Evolutionary conservation across 1,140 invertebrate species (phyloP).

Genomic region (Hirudo medicinalis): DNA sequence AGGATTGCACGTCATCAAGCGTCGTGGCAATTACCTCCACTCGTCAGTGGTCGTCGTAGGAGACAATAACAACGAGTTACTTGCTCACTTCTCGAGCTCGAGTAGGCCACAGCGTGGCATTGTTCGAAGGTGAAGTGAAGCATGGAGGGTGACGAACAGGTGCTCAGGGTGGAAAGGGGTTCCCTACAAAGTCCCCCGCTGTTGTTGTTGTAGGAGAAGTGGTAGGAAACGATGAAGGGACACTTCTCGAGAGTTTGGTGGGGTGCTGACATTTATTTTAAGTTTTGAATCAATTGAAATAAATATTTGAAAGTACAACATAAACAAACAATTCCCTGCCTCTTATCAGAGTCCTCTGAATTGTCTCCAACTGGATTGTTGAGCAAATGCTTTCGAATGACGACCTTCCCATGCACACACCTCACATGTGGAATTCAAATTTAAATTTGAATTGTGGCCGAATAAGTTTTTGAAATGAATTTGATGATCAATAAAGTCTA

Average conservation of each 20-base stretch:
- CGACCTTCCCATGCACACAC: conserved; percentile 12
- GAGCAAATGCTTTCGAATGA: conserved; percentile 12
- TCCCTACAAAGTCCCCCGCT: conserved; percentile 12
- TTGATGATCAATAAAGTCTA: background rate
- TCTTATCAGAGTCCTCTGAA: conserved; percentile 12
- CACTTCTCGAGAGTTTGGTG: conserved; percentile 1
- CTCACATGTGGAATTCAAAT: background rate
- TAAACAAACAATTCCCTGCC: background rate
- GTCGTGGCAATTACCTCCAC: no score
- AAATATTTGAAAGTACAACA: background rate
- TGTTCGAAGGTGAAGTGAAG: conserved; percentile 10
- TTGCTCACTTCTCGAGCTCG: conserved; percentile 4
- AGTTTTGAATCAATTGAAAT: no score
- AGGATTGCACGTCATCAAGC: background rate
- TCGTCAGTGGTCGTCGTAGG: no score
- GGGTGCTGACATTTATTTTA: no score
- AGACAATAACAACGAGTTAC: no score
- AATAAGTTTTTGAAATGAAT: conserved; percentile 7
- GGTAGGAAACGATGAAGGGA: conserved; percentile 13
- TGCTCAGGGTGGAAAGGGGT: background rate
- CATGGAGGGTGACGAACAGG: conserved; percentile 7
- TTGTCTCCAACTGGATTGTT: conserved; percentile 12
- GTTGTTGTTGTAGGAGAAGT: conserved; percentile 19
- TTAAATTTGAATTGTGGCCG: background rate
- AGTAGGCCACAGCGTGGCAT: conserved; percentile 15